Percentiles rank a stretch among this genome's conserved stretches.
These are phyloP conservation scores for Sorex araneus DNA, from an alignment of 2,113 vertebrate species.

Conservation along the genomic window DNA sequence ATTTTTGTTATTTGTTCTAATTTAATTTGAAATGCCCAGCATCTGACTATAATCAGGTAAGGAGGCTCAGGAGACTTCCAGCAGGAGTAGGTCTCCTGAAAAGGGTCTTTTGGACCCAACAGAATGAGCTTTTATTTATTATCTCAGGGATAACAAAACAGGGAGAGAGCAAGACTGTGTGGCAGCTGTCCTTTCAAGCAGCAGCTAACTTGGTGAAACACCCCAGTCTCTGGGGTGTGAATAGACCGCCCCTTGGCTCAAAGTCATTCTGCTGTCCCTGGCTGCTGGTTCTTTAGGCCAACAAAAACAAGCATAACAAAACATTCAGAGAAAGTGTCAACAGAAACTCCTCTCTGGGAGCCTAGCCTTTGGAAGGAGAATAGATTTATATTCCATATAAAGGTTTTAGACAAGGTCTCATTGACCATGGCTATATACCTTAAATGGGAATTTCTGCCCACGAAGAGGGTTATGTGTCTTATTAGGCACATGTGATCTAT, in stretches of 20 bases:
- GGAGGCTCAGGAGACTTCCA: constrained; percentile 62
- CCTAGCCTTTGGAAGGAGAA: constrained; percentile 38
- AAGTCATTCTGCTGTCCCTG: constrained; percentile 61
- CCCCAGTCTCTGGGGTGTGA: constrained; percentile 52
- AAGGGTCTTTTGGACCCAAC: constrained; percentile 74
- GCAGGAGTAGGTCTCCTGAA: constrained; percentile 73
- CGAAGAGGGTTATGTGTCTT: not conserved
- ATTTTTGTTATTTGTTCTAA: constrained; percentile 72
- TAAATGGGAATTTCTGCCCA: not conserved
- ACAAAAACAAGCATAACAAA: constrained; percentile 75
- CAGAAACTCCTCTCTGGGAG: constrained; percentile 58
- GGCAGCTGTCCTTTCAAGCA: constrained; percentile 64
- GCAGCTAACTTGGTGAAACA: constrained; percentile 74
- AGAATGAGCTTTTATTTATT: constrained; percentile 78
- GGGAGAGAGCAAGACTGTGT: constrained; percentile 20
- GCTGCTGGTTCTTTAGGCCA: constrained; percentile 68
- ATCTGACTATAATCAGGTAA: constrained; percentile 70
- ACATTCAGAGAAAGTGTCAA: constrained; percentile 66
- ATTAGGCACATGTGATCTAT: not conserved
- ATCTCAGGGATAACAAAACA: constrained; percentile 67
- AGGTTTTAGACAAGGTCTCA: constrained; percentile 2
- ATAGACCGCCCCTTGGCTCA: constrained; percentile 76
- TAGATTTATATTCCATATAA: constrained; percentile 34
- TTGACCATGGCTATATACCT: not conserved
- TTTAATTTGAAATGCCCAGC: constrained; percentile 78